Evolutionary conservation across 1,140 invertebrate genomes (phyloP).

Genomic region (Drosophila mauritiana): DNA sequence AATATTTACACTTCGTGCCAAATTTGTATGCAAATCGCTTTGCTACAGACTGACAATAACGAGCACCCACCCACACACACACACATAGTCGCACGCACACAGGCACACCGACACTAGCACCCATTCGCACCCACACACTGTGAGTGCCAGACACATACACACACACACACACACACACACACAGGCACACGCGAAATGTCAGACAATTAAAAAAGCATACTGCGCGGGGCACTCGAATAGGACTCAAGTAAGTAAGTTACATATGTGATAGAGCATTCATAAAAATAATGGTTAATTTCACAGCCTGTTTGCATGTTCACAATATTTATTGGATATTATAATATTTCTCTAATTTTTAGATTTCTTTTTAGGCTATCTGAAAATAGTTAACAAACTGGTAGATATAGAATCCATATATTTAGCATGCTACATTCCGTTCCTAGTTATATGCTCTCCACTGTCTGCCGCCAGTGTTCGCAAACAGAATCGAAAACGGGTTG

Average conservation of each 20-base stretch:
- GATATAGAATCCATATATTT: no score
- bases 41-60: conserved; percentile 82
- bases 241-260: no score
- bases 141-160: background rate
- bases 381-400: no score
- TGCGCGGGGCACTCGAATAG: conserved; percentile 13
- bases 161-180: background rate
- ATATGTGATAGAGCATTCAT: background rate
- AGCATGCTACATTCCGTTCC: background rate
- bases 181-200: conserved; percentile 55
- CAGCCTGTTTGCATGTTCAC: no score
- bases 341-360: background rate
- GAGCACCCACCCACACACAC: conserved; percentile 32
- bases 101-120: conserved; percentile 19
- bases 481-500: conserved; percentile 80
- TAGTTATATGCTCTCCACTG: conserved; percentile 23
- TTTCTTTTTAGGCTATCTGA: no score
- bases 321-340: background rate
- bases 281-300: background rate
- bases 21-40: conserved; percentile 84
- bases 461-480: conserved; percentile 46
- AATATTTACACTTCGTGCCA: conserved; percentile 84
- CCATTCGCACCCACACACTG: conserved; percentile 10
- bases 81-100: conserved; percentile 1
- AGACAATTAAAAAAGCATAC: conserved; percentile 77